Base-by-base conservation (phyloP, 2,113 vertebrate species). In the Prolemur simus region DNA sequence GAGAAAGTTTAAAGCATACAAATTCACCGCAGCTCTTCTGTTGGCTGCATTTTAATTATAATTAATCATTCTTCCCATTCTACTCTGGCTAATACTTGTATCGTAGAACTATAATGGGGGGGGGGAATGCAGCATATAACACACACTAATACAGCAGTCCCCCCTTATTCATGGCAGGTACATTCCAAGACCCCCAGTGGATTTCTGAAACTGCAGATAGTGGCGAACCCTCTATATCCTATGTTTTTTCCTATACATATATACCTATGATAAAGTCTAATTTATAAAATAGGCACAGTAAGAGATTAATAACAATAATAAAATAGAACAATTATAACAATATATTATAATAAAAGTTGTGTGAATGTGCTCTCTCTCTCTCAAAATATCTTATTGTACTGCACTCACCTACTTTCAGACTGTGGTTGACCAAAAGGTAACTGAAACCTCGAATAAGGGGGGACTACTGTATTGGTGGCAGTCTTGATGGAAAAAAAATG, bases 41-140 rank as follows among this genome's bases (percentile, higher is more conserved):
- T 3, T 85, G 47, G 77, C 63, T 85, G 21, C 15, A 90, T 76
- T 77, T 87, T 68, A 94, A 95, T 52, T 91, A 77, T 66, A 82
- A 92, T 42, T 12, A 73, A 32, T 11, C 29, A 87, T 56, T 92
- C 8, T 32, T 88, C 49, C 49, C 39, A 90, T 81, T 96, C 25
- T 5, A 87, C 49, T 69, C 27, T 87, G 54, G 74, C 27, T 96
- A 94, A 88, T 78, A 73, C 7, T 84, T 87, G 39, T 37, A 78
- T 15, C 60, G 5, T 14, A 91, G 58, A 92, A 37, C 91, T 8
- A 78, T 13, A 91, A 91, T 42, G 6, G 14, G 18, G 42, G 49
- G 12, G 2, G 1, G 37, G 45, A 92, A 69, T 56, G 58, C 4
- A 54, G 42, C 52, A 45, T 63, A 86, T 58, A 64, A 92, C 3